Evolutionary conservation across 2,888 invertebrate genomes (phyloP), one percentile per base, ranked within the genome.

Genomic region (Carcina quercana): DNA sequence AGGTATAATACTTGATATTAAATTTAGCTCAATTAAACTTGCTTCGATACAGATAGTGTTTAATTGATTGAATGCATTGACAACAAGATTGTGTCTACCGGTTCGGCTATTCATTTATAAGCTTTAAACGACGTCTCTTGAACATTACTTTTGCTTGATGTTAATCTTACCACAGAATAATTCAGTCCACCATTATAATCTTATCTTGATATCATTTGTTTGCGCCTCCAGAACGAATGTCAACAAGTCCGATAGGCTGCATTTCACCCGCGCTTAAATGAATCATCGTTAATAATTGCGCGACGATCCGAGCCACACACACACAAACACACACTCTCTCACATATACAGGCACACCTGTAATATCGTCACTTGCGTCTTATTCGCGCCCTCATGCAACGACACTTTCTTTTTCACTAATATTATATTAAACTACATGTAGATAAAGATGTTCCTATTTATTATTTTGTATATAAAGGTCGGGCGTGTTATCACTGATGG

Each of bases 201-300:
- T 54, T 59, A 53, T 60, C 59, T 67, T 68, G 62, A 64, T 75
- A 76, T 80, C 74, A 80, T 80, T 82, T 80, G 71, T 76, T 78
- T 74, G 73, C 70, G 64, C 63, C 71, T 68, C 63, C 74, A 62
- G 64, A 70, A 69, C 71, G 65, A 73, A 75, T 76, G 79, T 82
- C 80, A 83, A 82, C 80, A 83, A 80, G 74, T 74, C 72, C 74
- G 69, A 74, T 73, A 73, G 73, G 78, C 69, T 78, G 83, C 82
- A 80, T 80, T 82, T 82, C 79, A 79, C 79, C 75, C 74, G 80
- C 71, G 72, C 79, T 64, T 76, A 79, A 79, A 72, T 83, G 82
- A 83, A 76, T 83, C 82, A 83, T 79, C 80, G 79, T 80, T 80
- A 83, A 73, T 78, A 80, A 79, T 75, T 79, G 79, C 74, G 79